These are phyloP conservation scores for Melieria picta DNA, from an alignment of 2,888 invertebrate species.

Conservation along the genomic window DNA sequence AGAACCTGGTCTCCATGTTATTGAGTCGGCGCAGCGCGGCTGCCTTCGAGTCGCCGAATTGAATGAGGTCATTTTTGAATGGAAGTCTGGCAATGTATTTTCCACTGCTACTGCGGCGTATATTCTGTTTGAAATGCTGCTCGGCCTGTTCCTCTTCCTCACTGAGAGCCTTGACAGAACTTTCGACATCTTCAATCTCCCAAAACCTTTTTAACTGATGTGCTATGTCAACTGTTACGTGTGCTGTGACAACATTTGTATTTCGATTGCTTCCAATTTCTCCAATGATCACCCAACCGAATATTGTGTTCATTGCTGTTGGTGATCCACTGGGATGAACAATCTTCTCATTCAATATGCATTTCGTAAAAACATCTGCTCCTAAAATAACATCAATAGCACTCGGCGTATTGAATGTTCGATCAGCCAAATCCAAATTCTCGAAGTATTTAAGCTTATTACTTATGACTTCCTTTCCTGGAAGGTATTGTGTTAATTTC, in stretches of 20 bases:
- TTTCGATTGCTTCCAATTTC: conserved; percentile 6
- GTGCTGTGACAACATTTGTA: conserved; percentile 17
- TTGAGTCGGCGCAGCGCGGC: conserved; percentile 14
- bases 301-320: conserved; percentile 33
- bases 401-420: conserved; percentile 12
- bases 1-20: conserved; percentile 30
- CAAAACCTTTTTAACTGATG: conserved; percentile 38
- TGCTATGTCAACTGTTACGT: conserved; percentile 18
- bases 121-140: conserved; percentile 25
- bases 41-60: conserved; percentile 27
- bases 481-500: conserved; percentile 31
- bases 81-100: conserved; percentile 35
- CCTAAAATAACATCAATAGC: conserved; percentile 32
- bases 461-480: conserved; percentile 10
- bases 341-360: conserved; percentile 19
- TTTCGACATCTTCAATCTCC: conserved; percentile 34
- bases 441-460: conserved; percentile 23
- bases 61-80: conserved; percentile 19
- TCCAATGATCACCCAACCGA: conserved; percentile 39
- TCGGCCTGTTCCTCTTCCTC: conserved; percentile 37
- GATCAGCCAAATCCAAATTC: conserved; percentile 32
- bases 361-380: conserved; percentile 30
- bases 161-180: conserved; percentile 13
- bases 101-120: conserved; percentile 15
- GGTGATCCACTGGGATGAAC: conserved; percentile 35